Evolutionary conservation across 2,888 invertebrate species (phyloP).

Genomic region (Hydropsyche betteni): DNA sequence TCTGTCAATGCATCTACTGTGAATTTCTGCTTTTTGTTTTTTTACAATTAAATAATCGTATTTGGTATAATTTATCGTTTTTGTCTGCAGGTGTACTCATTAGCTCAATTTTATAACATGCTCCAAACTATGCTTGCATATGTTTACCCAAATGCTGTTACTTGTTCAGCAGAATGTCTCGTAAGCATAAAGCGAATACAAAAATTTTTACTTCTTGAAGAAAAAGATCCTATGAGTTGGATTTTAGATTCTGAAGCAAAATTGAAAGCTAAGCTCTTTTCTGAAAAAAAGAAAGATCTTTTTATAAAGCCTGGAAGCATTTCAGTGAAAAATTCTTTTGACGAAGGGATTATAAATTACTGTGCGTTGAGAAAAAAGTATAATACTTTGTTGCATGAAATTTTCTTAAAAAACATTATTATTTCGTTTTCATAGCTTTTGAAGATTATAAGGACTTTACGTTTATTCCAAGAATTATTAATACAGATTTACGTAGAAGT

Average conservation of each 20-base stretch:
- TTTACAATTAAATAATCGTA: not conserved
- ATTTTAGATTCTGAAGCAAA: conserved; percentile 38
- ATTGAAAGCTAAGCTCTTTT: not conserved
- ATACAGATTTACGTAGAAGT: not conserved
- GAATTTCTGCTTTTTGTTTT: conserved; percentile 56
- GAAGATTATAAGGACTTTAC: not conserved
- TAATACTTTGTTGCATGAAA: not conserved
- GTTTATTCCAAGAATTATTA: not conserved
- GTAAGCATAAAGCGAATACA: conserved; percentile 69
- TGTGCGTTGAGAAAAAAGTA: conserved; percentile 7
- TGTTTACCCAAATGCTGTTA: conserved; percentile 66
- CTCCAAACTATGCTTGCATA: conserved; percentile 68
- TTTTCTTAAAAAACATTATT: not conserved
- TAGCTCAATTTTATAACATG: conserved; percentile 68
- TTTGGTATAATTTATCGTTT: conserved; percentile 53
- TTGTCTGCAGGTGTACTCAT: conserved; percentile 65
- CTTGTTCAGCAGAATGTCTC: conserved; percentile 67
- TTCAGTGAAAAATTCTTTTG: not conserved
- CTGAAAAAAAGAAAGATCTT: not conserved
- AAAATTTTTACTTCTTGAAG: conserved; percentile 65
- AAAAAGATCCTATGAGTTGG: conserved; percentile 50
- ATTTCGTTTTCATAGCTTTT: not conserved
- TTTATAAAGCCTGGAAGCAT: not conserved
- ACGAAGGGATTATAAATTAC: conserved; percentile 21
- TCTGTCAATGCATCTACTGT: conserved; percentile 59